Base-by-base conservation (phyloP, 2,888 invertebrate species). In the Crocallis elinguaria region DNA sequence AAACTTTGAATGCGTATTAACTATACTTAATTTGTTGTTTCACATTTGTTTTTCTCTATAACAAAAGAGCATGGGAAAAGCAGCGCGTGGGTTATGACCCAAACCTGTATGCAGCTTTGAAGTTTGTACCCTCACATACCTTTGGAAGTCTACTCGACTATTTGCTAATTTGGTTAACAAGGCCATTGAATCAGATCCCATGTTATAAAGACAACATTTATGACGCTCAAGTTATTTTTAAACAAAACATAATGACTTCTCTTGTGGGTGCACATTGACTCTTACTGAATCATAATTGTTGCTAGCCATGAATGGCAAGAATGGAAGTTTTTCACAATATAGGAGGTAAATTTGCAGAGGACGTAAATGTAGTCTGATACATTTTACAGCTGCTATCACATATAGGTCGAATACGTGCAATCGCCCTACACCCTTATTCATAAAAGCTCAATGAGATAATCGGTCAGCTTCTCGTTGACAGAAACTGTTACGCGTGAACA, bases 111-210 rank as follows among this genome's bases (percentile, higher is more conserved):
- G 12, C 42, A 49, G 49, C 49, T 60, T 55, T 55, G 39, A 46
- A 35, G 45, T 53, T 25, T 49, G 39, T 17, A 9, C 43, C 29
- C 50, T 53, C 46, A 39, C 38, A 38, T 51, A 33, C 50, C 41
- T 48, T 30, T 39, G 29, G 39, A 48, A 46, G 38, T 35, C 45
- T 53, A 36, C 42, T 54, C 49, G 38, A 46, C 45, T 54, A 46
- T 51, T 49, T 25, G 30, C 45, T 60, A 52, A 60, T 53, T 60
- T 41, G 12, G 12, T 45, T 52, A 45, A 38, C 44, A 27, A 29
- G 27, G 6, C 35, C 29, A 52, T 17, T 52, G 51, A 45, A 30
- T 41, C 38, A 35, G 14, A 25, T 23, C 1, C 5, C 14, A 45
- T 27, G 39, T 35, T 35, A 21, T 14, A 36, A 4, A 13, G 33